A percentile compares a stretch with the other conserved stretches of the same genome.
These are phyloP conservation scores for Cryptocheilus praepositus DNA, from an alignment of 2,888 invertebrate genomes.

Conservation along the genomic window DNA sequence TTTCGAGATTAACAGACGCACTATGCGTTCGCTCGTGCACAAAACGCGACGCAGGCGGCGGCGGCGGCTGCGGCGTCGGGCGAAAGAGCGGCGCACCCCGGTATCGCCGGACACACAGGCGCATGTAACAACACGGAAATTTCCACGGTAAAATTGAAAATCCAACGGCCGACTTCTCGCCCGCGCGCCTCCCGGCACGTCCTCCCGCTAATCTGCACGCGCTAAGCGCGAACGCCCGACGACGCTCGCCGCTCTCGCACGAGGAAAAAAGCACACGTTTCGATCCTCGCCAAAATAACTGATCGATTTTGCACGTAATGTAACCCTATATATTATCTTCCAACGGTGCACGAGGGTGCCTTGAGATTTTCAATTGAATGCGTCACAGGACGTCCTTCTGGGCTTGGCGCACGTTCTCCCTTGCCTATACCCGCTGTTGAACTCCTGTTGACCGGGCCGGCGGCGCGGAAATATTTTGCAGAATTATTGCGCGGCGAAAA, in stretches of 20 bases:
- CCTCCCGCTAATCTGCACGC: not conserved
- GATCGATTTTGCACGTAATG: constrained; percentile 58
- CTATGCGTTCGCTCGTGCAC: constrained; percentile 20
- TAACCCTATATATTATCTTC: constrained; percentile 61
- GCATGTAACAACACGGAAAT: too few species aligned
- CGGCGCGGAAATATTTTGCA: constrained; percentile 44
- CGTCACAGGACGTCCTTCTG: constrained; percentile 69
- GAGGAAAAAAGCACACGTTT: constrained; percentile 5
- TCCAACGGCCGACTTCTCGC: constrained; percentile 8
- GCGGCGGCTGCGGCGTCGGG: not conserved
- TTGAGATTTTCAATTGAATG: constrained; percentile 72
- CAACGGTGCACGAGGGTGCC: constrained; percentile 64
- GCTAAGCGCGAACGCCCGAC: not conserved
- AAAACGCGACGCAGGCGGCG: constrained; percentile 7
- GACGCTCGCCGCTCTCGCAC: too few species aligned
- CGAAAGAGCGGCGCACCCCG: not conserved
- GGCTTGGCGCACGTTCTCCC: constrained; percentile 64
- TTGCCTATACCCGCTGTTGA: constrained; percentile 42
- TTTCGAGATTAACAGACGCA: constrained; percentile 14
- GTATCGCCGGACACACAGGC: too few species aligned
- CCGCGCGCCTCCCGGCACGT: not conserved
- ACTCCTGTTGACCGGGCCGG: constrained; percentile 43
- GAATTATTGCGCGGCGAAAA: constrained; percentile 33
- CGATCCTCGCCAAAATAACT: constrained; percentile 45
- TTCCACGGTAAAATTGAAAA: constrained; percentile 8